Conservation (phyloP, 2,797 vertebrate genomes). For the Pogoniulus pusillus region DNA sequence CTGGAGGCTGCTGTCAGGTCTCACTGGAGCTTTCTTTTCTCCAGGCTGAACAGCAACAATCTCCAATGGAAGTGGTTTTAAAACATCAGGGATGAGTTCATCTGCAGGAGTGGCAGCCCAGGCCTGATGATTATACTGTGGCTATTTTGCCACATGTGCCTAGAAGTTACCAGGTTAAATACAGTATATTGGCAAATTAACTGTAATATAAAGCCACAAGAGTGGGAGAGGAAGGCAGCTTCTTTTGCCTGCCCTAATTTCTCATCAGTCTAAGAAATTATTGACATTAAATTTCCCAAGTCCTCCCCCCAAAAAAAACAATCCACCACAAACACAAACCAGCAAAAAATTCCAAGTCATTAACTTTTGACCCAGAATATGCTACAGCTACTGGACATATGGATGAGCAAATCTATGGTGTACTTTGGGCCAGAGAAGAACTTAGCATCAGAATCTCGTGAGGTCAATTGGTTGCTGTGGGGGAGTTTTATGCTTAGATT, state of each 20-base stretch:
- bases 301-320: neutral
- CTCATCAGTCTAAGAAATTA: neutral
- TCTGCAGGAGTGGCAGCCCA: neutral
- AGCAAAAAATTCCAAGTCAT: neutral
- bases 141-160: neutral
- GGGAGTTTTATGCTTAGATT: neutral
- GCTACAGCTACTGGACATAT: neutral
- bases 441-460: neutral
- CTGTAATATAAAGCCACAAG: neutral
- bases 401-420: neutral
- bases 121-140: neutral
- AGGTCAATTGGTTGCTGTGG: neutral
- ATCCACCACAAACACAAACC: neutral
- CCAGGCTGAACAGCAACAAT: neutral
- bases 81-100: neutral
- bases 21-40: too few relatives aligned
- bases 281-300: neutral
- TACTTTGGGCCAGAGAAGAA: neutral
- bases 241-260: neutral
- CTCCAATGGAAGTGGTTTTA: neutral
- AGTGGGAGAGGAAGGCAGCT: neutral
- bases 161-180: neutral
- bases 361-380: neutral
- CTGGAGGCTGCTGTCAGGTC: too few relatives aligned
- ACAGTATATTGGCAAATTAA: neutral